phyloP scores from a whole-genome alignment of 2,888 invertebrate genomes.

The Calameuta idolon region DNA sequence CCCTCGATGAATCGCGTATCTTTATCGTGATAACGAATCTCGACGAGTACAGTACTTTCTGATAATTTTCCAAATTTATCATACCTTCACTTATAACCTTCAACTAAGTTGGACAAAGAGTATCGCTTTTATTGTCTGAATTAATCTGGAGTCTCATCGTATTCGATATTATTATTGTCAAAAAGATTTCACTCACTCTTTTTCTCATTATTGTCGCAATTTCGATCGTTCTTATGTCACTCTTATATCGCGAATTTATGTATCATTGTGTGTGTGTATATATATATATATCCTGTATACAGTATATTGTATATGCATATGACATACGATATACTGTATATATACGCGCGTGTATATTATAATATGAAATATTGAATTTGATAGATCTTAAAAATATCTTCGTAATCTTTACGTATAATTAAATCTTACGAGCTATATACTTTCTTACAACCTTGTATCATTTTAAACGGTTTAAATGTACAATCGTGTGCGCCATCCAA shows the following conservation, averaged over 20 bases:
- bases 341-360: conserved; percentile 32
- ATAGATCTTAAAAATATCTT: conserved; percentile 63
- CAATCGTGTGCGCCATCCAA: conserved; percentile 10
- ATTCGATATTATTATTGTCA: conserved; percentile 37
- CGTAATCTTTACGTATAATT: conserved; percentile 49
- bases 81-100: neutral
- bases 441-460: conserved; percentile 66
- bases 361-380: conserved; percentile 63
- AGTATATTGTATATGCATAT: neutral
- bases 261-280: conserved; percentile 37
- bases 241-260: conserved; percentile 31
- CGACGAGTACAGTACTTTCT: neutral
- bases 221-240: conserved; percentile 3
- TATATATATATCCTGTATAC: conserved; percentile 30
- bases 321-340: conserved; percentile 15
- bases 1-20: conserved; percentile 1
- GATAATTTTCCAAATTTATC: neutral
- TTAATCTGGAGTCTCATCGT: conserved; percentile 12
- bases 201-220: conserved; percentile 4
- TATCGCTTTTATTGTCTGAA: conserved; percentile 22
- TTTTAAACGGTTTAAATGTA: conserved; percentile 27
- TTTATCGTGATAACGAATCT: conserved; percentile 1
- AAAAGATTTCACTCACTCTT: conserved; percentile 18
- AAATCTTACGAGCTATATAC: conserved; percentile 59
- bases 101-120: conserved; percentile 5